Conservation (phyloP, 2,797 vertebrate species). For the Gymnodraco acuticeps region DNA sequence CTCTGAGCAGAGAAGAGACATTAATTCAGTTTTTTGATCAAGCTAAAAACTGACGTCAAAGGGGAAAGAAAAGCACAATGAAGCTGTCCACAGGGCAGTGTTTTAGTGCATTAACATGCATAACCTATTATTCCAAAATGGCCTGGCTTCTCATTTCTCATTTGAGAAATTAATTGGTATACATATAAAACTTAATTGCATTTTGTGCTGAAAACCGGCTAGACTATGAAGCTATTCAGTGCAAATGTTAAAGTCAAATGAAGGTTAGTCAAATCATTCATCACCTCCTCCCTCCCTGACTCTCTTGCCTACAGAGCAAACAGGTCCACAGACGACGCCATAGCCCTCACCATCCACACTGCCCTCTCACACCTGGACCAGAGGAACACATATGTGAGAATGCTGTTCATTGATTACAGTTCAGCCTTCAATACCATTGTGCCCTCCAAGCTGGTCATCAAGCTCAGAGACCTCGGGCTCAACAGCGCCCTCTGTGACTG, state of each 20-base stretch:
- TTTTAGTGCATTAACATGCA: slow-evolving; percentile 24
- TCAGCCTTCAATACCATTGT: too few species aligned
- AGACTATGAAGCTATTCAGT: slow-evolving; percentile 9
- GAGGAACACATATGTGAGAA: too few species aligned
- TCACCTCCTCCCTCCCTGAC: too few species aligned
- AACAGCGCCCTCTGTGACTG: too few species aligned
- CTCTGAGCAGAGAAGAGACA: slow-evolving; percentile 43
- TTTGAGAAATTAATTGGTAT: slow-evolving; percentile 31
- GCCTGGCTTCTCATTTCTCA: slow-evolving; percentile 20
- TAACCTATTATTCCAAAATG: slow-evolving; percentile 34
- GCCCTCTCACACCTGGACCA: too few species aligned
- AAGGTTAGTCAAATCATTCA: neutral
- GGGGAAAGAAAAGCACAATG: neutral
- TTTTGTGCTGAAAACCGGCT: slow-evolving; percentile 18
- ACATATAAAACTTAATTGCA: slow-evolving; percentile 27
- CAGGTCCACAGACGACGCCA: too few species aligned
- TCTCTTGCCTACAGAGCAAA: too few species aligned
- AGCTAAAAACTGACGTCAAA: slow-evolving; percentile 52
- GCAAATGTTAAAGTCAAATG: slow-evolving; percentile 36
- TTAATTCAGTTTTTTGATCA: slow-evolving; percentile 43
- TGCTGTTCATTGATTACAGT: too few species aligned
- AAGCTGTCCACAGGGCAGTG: slow-evolving; percentile 25
- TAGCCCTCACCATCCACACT: too few species aligned
- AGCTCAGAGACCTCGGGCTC: too few species aligned
- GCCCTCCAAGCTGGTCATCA: too few species aligned